Percentiles rank a stretch among this genome's conserved stretches.
phyloP scores from a whole-genome alignment of 2,797 vertebrate species.

The Gouania willdenowi region DNA sequence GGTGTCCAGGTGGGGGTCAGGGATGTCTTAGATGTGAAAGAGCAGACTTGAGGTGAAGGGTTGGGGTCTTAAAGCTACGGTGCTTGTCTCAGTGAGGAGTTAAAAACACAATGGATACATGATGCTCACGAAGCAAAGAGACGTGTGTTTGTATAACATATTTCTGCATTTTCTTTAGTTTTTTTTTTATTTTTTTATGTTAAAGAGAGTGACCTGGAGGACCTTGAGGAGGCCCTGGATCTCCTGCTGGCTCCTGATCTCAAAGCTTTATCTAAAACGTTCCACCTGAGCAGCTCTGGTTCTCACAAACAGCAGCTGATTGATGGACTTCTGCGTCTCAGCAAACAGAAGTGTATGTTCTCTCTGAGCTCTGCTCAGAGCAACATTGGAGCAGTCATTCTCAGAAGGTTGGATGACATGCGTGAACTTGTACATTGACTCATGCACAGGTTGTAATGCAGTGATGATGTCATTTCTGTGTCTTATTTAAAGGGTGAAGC shows the following conservation, averaged over 20 bases:
- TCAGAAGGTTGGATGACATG: slow-evolving; percentile 89
- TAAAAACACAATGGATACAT: too few relatives aligned
- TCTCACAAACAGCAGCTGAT: slow-evolving; percentile 86
- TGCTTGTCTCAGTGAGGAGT: too few relatives aligned
- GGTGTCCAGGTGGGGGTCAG: too few relatives aligned
- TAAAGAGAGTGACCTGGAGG: slow-evolving; percentile 84
- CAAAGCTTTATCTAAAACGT: slow-evolving; percentile 85
- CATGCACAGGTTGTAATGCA: too few relatives aligned
- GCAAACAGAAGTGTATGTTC: slow-evolving; percentile 87
- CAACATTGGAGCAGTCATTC: slow-evolving; percentile 77
- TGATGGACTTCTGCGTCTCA: slow-evolving; percentile 80
- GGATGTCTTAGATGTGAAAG: too few relatives aligned
- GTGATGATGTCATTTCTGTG: background rate
- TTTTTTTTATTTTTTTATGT: background rate
- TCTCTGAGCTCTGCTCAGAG: slow-evolving; percentile 57
- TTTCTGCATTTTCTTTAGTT: background rate
- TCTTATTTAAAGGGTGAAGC: slow-evolving; percentile 79
- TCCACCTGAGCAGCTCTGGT: slow-evolving; percentile 81
- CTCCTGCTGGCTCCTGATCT: slow-evolving; percentile 89
- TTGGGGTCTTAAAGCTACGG: too few relatives aligned
- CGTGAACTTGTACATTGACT: background rate
- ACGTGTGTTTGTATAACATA: too few relatives aligned
- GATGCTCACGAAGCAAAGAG: too few relatives aligned
- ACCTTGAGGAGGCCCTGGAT: slow-evolving; percentile 84
- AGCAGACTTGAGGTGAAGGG: too few relatives aligned